Conservation (phyloP, 2,797 vertebrate species). For the Lophotriccus pileatus region DNA sequence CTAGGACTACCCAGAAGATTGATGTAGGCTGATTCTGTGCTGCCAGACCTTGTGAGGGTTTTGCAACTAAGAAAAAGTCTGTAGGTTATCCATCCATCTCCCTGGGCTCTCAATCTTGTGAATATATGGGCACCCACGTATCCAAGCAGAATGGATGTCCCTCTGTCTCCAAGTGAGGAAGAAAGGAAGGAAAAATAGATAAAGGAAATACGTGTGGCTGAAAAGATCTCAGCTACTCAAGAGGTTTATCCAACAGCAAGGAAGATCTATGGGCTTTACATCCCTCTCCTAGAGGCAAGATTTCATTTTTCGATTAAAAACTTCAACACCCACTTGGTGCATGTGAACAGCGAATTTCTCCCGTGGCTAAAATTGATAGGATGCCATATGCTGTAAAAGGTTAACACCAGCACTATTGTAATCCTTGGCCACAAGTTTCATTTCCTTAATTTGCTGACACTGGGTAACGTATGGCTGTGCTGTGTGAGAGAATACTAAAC, state of each 20-base stretch:
- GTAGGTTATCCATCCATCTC: not conserved
- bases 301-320: conserved; percentile 56
- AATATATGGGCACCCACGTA: not conserved
- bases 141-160: not conserved
- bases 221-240: not conserved
- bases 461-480: not conserved
- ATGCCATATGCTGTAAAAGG: conserved; percentile 61
- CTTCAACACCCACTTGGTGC: conserved; percentile 42
- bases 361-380: conserved; percentile 46
- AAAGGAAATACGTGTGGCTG: not conserved
- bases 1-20: not conserved
- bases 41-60: not conserved
- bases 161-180: not conserved
- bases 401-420: conserved; percentile 61
- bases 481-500: conserved; percentile 14
- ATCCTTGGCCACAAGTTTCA: conserved; percentile 51
- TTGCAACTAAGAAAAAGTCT: not conserved
- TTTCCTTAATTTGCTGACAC: conserved; percentile 54
- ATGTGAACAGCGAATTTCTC: conserved; percentile 30
- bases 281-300: not conserved
- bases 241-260: not conserved
- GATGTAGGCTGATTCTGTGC: not conserved
- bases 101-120: not conserved
- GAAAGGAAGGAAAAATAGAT: not conserved
- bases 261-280: conserved; percentile 16